phyloP scores from a whole-genome alignment of 2,797 vertebrate species.

The Miichthys miiuy region DNA sequence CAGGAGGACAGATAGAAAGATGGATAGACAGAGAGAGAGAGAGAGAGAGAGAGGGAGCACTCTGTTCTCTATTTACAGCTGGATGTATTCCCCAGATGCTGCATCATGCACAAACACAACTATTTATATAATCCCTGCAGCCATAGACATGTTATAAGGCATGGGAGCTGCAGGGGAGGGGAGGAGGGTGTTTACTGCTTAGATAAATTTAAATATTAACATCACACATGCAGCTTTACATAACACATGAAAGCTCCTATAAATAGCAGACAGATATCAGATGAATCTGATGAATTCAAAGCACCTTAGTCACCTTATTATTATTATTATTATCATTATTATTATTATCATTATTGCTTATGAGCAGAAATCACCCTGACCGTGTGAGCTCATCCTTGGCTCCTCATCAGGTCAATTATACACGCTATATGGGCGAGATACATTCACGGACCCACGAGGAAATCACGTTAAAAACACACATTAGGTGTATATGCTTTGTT shows the following conservation, averaged over 20 bases:
- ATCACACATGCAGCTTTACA: constrained; percentile 52
- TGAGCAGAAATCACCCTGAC: background rate
- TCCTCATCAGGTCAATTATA: constrained; percentile 28
- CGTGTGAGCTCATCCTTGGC: constrained; percentile 49
- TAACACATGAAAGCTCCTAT: constrained; percentile 51
- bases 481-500: background rate
- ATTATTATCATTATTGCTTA: background rate
- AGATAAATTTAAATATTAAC: constrained; percentile 66
- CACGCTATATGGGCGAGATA: constrained; percentile 8
- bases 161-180: background rate
- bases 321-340: background rate
- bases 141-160: constrained; percentile 35
- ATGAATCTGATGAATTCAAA: constrained; percentile 23
- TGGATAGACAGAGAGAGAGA: constrained; percentile 60
- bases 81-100: constrained; percentile 75
- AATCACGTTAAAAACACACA: constrained; percentile 4
- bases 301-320: constrained; percentile 3
- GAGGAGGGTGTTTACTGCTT: constrained; percentile 39
- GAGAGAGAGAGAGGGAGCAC: constrained; percentile 27
- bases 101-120: constrained; percentile 68
- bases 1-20: constrained; percentile 70
- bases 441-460: constrained; percentile 37
- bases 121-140: constrained; percentile 62
- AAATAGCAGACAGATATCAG: constrained; percentile 40
- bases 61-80: constrained; percentile 70